Evolutionary conservation across 2,797 vertebrate species (phyloP).

Genomic region (Xiphophorus birchmanni): DNA sequence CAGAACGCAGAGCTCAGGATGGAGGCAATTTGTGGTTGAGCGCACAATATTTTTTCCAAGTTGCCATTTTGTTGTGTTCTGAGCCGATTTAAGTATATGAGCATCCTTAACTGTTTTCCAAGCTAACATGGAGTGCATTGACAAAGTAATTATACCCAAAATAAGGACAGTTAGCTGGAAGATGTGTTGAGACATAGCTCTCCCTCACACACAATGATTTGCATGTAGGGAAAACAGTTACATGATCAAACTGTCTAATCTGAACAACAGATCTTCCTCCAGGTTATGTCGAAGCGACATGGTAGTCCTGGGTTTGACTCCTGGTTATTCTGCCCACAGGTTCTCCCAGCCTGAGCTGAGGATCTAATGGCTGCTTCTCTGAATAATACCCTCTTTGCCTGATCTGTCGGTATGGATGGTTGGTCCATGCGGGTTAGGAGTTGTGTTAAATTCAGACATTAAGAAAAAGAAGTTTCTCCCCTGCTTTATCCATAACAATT

Average conservation of each 20-base stretch:
- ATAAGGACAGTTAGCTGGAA: too few relatives aligned
- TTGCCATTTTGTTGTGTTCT: not conserved
- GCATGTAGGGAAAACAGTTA: not conserved
- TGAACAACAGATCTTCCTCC: not conserved
- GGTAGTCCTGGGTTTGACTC: not conserved
- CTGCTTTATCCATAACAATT: not conserved
- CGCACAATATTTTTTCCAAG: not conserved
- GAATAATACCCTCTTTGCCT: too few relatives aligned
- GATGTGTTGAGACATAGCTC: not conserved
- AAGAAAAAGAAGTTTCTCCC: too few relatives aligned
- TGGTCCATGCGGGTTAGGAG: too few relatives aligned
- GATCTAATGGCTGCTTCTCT: conserved; percentile 1
- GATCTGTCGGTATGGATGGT: too few relatives aligned
- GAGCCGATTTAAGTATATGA: not conserved
- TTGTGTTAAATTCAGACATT: too few relatives aligned
- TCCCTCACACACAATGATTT: not conserved
- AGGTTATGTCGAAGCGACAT: not conserved
- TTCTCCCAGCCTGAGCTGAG: not conserved
- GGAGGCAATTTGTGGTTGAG: not conserved
- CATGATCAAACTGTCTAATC: not conserved
- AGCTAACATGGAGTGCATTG: not conserved
- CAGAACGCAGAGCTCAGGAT: not conserved
- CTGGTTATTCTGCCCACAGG: not conserved
- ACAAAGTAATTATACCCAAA: not conserved
- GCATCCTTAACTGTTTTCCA: not conserved